Conservation (phyloP, 2,888 invertebrate genomes). For the Scaptomyza reducta region DNA sequence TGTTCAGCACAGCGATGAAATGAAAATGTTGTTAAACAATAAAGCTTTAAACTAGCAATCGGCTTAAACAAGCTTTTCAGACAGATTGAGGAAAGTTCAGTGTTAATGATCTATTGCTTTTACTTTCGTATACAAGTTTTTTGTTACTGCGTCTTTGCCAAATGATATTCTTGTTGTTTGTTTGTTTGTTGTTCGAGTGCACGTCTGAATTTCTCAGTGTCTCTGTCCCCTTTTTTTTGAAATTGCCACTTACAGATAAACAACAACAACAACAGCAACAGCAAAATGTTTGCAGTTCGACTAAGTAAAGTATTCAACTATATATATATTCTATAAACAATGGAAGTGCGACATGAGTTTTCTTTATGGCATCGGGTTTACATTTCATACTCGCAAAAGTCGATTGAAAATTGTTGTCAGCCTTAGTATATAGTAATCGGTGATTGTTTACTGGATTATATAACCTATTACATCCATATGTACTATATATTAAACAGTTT, state of each 20-base stretch:
- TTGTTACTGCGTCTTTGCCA: constrained; percentile 1
- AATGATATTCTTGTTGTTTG: constrained; percentile 18
- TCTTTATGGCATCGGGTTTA: constrained; percentile 14
- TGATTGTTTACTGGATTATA: constrained; percentile 11
- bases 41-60: too few relatives aligned
- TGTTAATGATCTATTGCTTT: neutral
- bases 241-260: constrained; percentile 36
- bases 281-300: constrained; percentile 44
- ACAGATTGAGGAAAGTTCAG: neutral
- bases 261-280: constrained; percentile 11
- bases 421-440: neutral
- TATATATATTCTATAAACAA: constrained; percentile 12
- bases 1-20: too few relatives aligned
- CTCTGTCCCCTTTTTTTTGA: constrained; percentile 6
- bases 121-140: neutral
- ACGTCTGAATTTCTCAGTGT: neutral
- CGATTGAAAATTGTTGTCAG: neutral
- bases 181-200: constrained; percentile 10
- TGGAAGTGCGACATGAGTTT: constrained; percentile 14
- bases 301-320: constrained; percentile 6
- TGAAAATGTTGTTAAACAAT: too few relatives aligned
- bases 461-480: neutral
- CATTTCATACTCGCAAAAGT: constrained; percentile 1
- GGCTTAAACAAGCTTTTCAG: too few relatives aligned
- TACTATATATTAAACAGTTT: neutral